Evolutionary conservation across 2,113 vertebrate species (phyloP), one percentile per base, ranked within the genome.

Genomic region (Nesogale talazaci): DNA sequence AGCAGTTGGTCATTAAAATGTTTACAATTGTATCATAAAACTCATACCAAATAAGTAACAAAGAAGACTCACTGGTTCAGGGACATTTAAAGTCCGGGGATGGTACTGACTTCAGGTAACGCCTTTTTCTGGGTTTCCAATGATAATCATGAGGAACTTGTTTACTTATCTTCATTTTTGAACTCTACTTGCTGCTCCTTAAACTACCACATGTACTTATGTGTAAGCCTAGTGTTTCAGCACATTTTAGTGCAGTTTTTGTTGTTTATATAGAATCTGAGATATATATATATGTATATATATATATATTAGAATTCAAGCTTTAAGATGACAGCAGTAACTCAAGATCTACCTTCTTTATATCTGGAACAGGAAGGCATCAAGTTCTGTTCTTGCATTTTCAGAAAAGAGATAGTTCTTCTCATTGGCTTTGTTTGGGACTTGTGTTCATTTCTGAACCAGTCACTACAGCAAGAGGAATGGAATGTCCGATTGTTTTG

Each of bases 11-110:
- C 57, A 89, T 81, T 81, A 25, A 69, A 67, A 69, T 81, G 40
- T 79, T 92, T 85, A 90, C 23, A 23, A 46, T 72, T 69, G 8
- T n/a, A 67, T 70, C 15, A 86, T 46, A 80, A 93, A 92, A 85
- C 17, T 63, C 78, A 74, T 76, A 23, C 52, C 31, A 80, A 81
- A 59, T 40, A 76, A 83, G 36, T 77, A 19, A 94, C 27, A 52
- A 86, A 83, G 4, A 75, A 95, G 61, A 29, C 42, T 31, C 34
- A 78, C 40, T 67, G 42, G 23, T 36, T 57, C 11, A 86, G 63
- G 70, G 8, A 52, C 23, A 67, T 29, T 84, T 74, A 52, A 69
- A 88, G 15, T 84, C 46, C 27, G 75, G 67, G 52, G 10, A 29
- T 14, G 56, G 52, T 52, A 57, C 8, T 75, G 79, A 29, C 78